phyloP scores from a whole-genome alignment of 2,797 vertebrate genomes.

The Chrysocyon brachyurus region DNA sequence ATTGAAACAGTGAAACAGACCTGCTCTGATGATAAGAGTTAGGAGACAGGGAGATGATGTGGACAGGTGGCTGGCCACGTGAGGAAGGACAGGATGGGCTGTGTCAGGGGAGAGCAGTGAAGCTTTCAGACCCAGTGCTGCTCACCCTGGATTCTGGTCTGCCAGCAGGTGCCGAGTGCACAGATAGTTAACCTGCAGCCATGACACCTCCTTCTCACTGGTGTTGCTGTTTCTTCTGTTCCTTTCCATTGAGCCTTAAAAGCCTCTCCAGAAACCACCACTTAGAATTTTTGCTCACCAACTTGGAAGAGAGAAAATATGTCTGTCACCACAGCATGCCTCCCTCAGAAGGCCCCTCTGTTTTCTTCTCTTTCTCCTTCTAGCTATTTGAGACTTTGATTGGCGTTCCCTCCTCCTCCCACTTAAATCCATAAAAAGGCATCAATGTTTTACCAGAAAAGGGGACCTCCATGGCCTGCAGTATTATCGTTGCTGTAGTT shows the following conservation, averaged over 20 bases:
- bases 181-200: neutral
- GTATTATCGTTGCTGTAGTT: neutral
- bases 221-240: neutral
- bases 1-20: neutral
- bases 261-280: neutral
- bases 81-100: neutral
- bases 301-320: neutral
- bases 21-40: neutral
- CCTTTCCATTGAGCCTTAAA: neutral
- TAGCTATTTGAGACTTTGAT: neutral
- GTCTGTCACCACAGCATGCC: neutral
- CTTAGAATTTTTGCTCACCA: neutral
- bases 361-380: neutral
- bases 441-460: conserved; percentile 32
- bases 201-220: rapidly evolving
- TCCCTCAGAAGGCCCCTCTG: neutral
- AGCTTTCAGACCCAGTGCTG: too few relatives aligned
- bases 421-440: conserved; percentile 26
- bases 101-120: rapidly evolving
- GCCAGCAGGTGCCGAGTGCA: neutral
- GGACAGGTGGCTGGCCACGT: neutral
- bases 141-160: neutral
- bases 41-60: neutral
- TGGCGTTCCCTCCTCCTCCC: neutral
- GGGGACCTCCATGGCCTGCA: neutral